These are phyloP conservation scores for Plebejus melissa DNA, from an alignment of 2,888 invertebrate species.

Conservation along the genomic window DNA sequence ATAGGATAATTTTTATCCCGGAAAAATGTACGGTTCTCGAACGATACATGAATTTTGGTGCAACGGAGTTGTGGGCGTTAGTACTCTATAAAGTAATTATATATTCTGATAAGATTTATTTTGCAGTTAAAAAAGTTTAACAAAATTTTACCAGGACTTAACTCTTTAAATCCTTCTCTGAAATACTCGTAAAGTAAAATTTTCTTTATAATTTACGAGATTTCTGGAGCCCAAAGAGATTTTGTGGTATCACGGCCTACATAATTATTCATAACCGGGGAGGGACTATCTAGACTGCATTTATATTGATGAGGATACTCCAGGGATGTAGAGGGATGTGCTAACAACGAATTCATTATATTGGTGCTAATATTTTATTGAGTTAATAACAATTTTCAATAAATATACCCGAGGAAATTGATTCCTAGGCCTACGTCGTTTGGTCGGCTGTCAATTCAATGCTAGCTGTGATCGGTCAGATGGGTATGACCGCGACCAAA, in stretches of 20 bases:
- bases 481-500: no score
- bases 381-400: not conserved
- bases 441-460: no score
- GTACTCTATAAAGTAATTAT: no score
- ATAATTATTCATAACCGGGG: slow-evolving; percentile 8
- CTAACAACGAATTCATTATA: not conserved
- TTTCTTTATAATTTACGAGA: not conserved
- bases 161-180: not conserved
- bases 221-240: not conserved
- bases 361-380: not conserved
- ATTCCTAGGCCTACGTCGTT: no score
- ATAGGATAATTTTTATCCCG: no score
- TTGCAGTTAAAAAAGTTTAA: not conserved
- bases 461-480: no score
- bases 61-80: no score
- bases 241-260: slow-evolving; percentile 4
- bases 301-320: not conserved
- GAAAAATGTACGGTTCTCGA: no score
- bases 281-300: not conserved
- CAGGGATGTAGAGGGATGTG: not conserved
- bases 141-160: not conserved
- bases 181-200: not conserved
- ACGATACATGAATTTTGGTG: no score
- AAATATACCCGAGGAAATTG: no score
- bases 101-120: no score